These are phyloP conservation scores for Eptatretus atami DNA, from an alignment of 2,797 vertebrate genomes.

Conservation along the genomic window DNA sequence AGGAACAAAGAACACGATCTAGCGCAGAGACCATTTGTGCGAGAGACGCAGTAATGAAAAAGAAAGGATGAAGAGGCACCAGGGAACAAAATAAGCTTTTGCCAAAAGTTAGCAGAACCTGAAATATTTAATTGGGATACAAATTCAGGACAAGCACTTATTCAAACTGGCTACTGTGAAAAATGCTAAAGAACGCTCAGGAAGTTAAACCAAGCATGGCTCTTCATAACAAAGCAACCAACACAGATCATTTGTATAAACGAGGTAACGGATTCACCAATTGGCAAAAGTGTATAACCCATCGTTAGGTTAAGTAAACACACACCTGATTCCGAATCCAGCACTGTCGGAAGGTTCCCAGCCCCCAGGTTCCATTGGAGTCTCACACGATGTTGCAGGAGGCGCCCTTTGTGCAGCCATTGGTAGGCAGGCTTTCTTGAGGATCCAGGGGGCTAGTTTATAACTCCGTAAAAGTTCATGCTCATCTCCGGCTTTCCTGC, in stretches of 20 bases:
- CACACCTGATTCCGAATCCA: conserved; percentile 68
- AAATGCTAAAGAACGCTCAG: background rate
- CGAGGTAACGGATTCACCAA: background rate
- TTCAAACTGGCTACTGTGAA: background rate
- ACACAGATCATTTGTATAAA: background rate
- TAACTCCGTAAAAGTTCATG: conserved; percentile 22
- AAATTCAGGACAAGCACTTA: background rate
- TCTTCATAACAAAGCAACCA: background rate
- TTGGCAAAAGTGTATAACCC: too few relatives aligned
- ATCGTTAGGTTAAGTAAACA: conserved; percentile 7
- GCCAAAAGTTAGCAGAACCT: conserved; percentile 8
- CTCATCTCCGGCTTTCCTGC: conserved; percentile 22
- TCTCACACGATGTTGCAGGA: conserved; percentile 74
- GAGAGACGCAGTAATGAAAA: background rate
- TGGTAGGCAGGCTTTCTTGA: conserved; percentile 19
- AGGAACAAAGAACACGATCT: too few relatives aligned
- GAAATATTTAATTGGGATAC: too few relatives aligned
- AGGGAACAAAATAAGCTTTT: conserved; percentile 8
- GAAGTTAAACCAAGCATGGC: background rate
- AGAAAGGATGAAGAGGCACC: background rate
- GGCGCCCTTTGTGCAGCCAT: conserved; percentile 43
- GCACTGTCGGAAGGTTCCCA: conserved; percentile 78
- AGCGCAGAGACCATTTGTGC: too few relatives aligned
- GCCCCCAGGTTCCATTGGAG: conserved; percentile 48
- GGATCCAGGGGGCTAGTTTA: too few relatives aligned